Conservation (phyloP, 2,113 vertebrate genomes). For the Carassius carassius region DNA sequence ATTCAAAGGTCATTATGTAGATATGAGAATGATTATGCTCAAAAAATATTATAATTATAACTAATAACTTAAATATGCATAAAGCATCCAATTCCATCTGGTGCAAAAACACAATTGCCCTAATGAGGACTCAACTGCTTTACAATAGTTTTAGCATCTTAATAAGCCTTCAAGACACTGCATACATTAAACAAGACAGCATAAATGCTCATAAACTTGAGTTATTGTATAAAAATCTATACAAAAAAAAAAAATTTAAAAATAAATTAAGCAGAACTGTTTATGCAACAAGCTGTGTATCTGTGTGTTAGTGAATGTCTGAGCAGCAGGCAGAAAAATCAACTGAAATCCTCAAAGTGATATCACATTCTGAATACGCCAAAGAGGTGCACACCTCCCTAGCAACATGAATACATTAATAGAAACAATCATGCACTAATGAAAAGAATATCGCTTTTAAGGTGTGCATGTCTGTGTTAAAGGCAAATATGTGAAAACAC, state of each 20-base stretch:
- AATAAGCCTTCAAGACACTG: not conserved
- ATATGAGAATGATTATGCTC: not conserved
- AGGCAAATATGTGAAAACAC: constrained; percentile 1
- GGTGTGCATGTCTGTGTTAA: not conserved
- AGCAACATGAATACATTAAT: constrained; percentile 19
- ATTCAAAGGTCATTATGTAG: not conserved
- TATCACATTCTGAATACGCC: not conserved
- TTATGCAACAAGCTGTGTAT: constrained; percentile 10
- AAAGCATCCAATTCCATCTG: not conserved
- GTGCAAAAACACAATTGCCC: not conserved
- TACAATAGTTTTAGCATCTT: not conserved
- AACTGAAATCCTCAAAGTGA: constrained; percentile 1
- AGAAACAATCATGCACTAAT: constrained; percentile 11
- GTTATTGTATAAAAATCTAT: not conserved
- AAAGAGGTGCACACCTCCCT: constrained; percentile 3
- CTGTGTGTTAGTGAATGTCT: not conserved
- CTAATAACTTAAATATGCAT: not conserved
- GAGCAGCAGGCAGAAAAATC: not conserved
- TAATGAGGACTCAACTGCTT: not conserved
- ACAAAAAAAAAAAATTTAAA: not conserved
- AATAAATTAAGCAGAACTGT: not conserved
- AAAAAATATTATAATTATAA: not conserved
- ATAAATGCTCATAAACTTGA: not conserved
- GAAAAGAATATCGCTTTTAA: not conserved
- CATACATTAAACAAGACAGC: not conserved